These are phyloP conservation scores for Burhinus oedicnemus DNA, from an alignment of 2,113 vertebrate species.

Conservation along the genomic window DNA sequence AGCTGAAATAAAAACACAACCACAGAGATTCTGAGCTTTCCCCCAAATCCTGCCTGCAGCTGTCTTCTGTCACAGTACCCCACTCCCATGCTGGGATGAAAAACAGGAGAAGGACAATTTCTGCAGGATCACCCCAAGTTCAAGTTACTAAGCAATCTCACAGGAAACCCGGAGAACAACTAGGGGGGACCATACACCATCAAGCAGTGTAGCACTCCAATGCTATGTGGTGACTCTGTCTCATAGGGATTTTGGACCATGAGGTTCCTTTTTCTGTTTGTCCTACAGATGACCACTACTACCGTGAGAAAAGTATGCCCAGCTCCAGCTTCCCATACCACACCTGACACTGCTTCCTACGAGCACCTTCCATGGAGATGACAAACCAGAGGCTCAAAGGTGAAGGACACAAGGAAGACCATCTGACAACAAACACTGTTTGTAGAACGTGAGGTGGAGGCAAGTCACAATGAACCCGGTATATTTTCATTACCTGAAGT, in stretches of 20 bases:
- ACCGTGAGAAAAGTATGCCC: background rate
- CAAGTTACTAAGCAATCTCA: background rate
- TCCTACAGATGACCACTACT: background rate
- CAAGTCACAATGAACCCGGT: background rate
- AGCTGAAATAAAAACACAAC: background rate
- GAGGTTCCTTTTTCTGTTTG: background rate
- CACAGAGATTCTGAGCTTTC: background rate
- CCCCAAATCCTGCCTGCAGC: background rate
- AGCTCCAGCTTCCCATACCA: background rate
- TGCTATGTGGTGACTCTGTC: background rate
- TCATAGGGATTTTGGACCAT: background rate
- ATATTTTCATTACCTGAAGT: conserved; percentile 87
- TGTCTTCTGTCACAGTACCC: background rate
- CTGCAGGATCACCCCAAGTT: background rate
- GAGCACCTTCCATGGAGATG: background rate
- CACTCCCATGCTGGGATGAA: background rate
- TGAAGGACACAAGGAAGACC: background rate
- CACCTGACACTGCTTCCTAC: accelerated
- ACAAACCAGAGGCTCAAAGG: background rate
- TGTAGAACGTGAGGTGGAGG: background rate
- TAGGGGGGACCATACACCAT: background rate
- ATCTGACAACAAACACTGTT: background rate
- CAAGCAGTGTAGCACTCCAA: background rate
- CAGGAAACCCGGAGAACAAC: background rate
- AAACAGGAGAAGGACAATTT: background rate